Percentiles rank a stretch among this genome's conserved stretches.
Evolutionary conservation across 1,140 invertebrate species (phyloP).

Genomic region (Latrodectus geometricus): DNA sequence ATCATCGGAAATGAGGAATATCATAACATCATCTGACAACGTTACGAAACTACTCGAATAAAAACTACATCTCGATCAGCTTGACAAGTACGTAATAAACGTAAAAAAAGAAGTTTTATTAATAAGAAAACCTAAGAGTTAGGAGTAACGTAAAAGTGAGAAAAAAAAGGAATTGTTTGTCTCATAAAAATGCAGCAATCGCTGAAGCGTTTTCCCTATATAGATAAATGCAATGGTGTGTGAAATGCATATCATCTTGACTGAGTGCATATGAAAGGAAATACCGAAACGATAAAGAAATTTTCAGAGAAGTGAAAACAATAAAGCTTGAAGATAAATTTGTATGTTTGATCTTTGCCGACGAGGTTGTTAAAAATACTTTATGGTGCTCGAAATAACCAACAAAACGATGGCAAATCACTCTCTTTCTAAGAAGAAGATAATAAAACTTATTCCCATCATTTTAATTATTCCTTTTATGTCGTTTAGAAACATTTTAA

Average conservation of each 20-base stretch:
- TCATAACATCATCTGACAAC: not conserved
- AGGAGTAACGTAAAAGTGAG: not conserved
- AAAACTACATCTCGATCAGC: no score
- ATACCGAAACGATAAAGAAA: not conserved
- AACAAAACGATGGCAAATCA: no score
- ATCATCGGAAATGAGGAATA: not conserved
- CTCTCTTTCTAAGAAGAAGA: no score
- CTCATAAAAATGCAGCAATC: not conserved
- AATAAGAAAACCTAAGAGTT: not conserved
- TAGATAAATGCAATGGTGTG: slow-evolving; percentile 24
- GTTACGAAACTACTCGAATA: no score
- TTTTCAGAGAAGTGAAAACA: not conserved
- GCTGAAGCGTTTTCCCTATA: slow-evolving; percentile 6
- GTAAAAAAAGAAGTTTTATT: not conserved
- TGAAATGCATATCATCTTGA: not conserved
- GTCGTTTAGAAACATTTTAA: no score
- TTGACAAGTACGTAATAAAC: not conserved
- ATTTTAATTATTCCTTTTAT: no score
- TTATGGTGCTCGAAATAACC: no score
- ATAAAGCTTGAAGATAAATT: not conserved
- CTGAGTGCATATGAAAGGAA: no score
- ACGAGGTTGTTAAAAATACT: not conserved
- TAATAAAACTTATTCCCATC: no score
- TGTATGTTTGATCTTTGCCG: slow-evolving; percentile 7
- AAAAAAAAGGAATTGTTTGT: not conserved